Evolutionary conservation across 2,888 invertebrate species (phyloP).

Genomic region (Cryptophagus acutangulus): DNA sequence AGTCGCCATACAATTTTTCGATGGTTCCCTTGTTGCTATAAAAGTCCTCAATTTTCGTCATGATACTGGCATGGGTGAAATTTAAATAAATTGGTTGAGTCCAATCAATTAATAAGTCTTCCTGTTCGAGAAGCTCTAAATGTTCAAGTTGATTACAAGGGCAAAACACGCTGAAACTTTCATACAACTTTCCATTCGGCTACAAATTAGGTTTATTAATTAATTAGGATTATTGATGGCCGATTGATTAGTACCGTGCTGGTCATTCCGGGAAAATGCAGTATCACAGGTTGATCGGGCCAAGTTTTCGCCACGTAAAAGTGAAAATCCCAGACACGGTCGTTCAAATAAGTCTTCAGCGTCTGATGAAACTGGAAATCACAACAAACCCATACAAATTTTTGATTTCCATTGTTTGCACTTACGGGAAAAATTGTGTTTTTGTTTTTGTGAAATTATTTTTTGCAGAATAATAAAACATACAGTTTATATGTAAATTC

Average conservation of each 20-base stretch:
- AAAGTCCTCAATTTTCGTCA: constrained; percentile 71
- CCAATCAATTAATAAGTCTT: constrained; percentile 76
- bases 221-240: too few relatives aligned
- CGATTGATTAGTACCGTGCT: constrained; percentile 70
- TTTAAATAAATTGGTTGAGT: constrained; percentile 77
- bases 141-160: constrained; percentile 70
- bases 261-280: constrained; percentile 86
- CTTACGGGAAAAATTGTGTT: too few relatives aligned
- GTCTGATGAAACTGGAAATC: constrained; percentile 81
- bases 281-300: constrained; percentile 78
- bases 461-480: too few relatives aligned
- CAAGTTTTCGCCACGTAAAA: constrained; percentile 86
- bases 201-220: constrained; percentile 45
- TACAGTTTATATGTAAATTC: too few relatives aligned
- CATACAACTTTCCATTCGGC: constrained; percentile 76
- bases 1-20: constrained; percentile 76
- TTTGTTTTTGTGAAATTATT: too few relatives aligned
- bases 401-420: too few relatives aligned
- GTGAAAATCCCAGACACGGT: constrained; percentile 85
- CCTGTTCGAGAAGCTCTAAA: constrained; percentile 66
- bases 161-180: constrained; percentile 82
- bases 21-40: constrained; percentile 58
- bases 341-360: constrained; percentile 80
- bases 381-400: too few relatives aligned
- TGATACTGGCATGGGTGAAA: constrained; percentile 77